phyloP scores from a whole-genome alignment of 2,797 vertebrate genomes.

The Botia almorhae region DNA sequence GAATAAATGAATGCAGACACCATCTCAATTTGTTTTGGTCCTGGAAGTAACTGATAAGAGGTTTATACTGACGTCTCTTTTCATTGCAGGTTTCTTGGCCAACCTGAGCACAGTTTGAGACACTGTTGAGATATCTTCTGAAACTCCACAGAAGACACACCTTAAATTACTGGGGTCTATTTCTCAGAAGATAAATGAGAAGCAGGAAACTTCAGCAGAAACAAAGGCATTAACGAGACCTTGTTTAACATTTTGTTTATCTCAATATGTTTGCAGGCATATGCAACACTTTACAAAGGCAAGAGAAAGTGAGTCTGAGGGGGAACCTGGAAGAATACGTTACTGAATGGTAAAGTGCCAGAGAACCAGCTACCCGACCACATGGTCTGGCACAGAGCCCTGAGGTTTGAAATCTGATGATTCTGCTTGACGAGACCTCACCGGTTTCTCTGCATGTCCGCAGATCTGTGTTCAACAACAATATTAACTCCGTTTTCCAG shows the following conservation, averaged over 20 bases:
- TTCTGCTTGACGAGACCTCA: conserved; percentile 53
- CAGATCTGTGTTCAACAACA: conserved; percentile 33
- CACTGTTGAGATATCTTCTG: not conserved
- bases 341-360: conserved; percentile 43
- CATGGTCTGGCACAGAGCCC: conserved; percentile 48
- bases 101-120: not conserved
- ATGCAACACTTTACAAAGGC: not conserved
- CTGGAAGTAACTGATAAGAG: not conserved
- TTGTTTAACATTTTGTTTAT: not conserved
- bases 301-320: conserved; percentile 12
- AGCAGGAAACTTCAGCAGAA: not conserved
- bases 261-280: not conserved
- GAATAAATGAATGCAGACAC: not conserved
- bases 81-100: not conserved
- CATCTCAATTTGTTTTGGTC: too few relatives aligned
- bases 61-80: not conserved
- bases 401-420: conserved; percentile 57
- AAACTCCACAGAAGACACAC: not conserved
- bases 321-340: conserved; percentile 32
- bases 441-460: conserved; percentile 46
- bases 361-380: conserved; percentile 47
- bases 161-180: not conserved
- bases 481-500: conserved; percentile 1
- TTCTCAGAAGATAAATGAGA: not conserved
- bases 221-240: too few relatives aligned